phyloP scores from a whole-genome alignment of 64 coral and sea anemone genomes.

The Cladopsammia gracilis region DNA sequence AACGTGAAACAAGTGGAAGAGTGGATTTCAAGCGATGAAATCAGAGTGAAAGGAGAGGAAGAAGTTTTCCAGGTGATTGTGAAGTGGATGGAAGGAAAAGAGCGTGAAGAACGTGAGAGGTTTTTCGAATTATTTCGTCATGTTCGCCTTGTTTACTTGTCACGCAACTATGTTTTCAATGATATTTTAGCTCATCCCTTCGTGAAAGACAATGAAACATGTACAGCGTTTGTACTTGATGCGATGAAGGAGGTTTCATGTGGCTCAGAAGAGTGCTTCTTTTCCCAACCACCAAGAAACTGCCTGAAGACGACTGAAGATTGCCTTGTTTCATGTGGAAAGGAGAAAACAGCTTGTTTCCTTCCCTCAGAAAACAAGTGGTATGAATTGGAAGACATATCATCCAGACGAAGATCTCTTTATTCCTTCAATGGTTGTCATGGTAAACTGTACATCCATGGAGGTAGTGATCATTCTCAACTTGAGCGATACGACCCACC shows the following conservation, averaged over 20 bases:
- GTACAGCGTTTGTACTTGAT: constrained; percentile 56
- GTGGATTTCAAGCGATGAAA: constrained; percentile 62
- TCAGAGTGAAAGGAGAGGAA: too few relatives aligned
- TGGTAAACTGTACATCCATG: constrained; percentile 51
- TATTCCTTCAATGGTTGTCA: constrained; percentile 36
- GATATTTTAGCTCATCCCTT: constrained; percentile 44
- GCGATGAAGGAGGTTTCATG: constrained; percentile 40
- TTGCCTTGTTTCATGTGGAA: constrained; percentile 52
- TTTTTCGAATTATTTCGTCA: too few relatives aligned
- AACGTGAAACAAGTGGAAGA: constrained; percentile 47
- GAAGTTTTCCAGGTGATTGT: background rate
- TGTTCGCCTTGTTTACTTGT: background rate
- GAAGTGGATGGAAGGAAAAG: background rate
- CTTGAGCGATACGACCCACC: constrained; percentile 60
- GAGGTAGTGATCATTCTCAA: background rate
- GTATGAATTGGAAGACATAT: constrained; percentile 15
- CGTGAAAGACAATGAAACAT: constrained; percentile 17
- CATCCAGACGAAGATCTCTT: too few relatives aligned
- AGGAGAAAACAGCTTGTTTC: constrained; percentile 29
- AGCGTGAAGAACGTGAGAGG: constrained; percentile 32
- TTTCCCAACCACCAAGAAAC: constrained; percentile 53
- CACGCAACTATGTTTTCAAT: constrained; percentile 49
- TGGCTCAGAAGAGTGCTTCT: constrained; percentile 32
- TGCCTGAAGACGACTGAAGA: constrained; percentile 53
- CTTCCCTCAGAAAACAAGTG: constrained; percentile 28